Percentiles rank a stretch among this genome's conserved stretches.
Conservation (phyloP, 1,140 invertebrate species). For the Nasonia longicornis region DNA sequence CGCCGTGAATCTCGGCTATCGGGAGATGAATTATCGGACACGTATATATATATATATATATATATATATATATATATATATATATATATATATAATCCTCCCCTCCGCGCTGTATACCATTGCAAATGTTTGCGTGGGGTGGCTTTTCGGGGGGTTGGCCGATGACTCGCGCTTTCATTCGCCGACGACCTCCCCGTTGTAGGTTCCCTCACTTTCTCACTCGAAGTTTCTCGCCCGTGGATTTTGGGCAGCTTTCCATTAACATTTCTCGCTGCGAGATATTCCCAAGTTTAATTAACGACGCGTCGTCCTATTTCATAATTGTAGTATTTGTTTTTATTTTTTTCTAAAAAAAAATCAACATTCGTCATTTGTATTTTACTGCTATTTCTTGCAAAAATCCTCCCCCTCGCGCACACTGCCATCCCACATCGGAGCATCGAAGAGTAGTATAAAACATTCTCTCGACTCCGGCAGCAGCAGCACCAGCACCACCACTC, state of each 20-base stretch:
- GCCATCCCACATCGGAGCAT: background rate
- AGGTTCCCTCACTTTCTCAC: background rate
- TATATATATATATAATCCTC: too few relatives aligned
- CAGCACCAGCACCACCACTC: background rate
- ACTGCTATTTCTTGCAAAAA: background rate
- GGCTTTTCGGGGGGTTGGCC: constrained; percentile 3
- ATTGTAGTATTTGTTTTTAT: too few relatives aligned
- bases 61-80: too few relatives aligned
- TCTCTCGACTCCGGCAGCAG: background rate
- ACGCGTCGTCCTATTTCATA: too few relatives aligned
- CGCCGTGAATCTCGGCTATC: constrained; percentile 23
- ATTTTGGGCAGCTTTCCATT: background rate
- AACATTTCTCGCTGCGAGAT: background rate
- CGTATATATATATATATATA: too few relatives aligned
- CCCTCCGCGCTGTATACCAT: too few relatives aligned
- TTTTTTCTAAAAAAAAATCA: too few relatives aligned
- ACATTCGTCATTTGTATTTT: too few relatives aligned
- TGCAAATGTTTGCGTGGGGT: background rate
- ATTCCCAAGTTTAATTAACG: background rate
- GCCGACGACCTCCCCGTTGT: constrained; percentile 35
- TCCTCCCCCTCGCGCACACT: background rate
- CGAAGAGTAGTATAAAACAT: too few relatives aligned
- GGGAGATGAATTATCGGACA: background rate
- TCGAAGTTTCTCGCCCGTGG: background rate
- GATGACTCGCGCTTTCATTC: constrained; percentile 19